Conservation (phyloP, 1,140 invertebrate species). For the Papilio helenus region DNA sequence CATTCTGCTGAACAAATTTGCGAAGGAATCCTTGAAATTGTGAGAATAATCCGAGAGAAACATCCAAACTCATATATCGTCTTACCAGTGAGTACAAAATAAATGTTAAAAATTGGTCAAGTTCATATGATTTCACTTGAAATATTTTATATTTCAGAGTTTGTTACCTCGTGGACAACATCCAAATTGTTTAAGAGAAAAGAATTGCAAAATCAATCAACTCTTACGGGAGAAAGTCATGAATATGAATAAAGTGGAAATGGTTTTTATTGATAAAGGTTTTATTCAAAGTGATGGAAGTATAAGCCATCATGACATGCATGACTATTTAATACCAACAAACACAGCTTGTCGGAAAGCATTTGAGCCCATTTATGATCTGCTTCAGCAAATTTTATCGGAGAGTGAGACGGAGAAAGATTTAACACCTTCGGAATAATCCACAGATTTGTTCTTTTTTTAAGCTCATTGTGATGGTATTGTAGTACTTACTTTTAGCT, state of each 20-base stretch:
- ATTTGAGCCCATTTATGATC: conserved; percentile 91
- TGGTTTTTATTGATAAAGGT: conserved; percentile 89
- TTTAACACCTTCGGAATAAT: conserved; percentile 87
- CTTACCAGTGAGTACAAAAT: conserved; percentile 88
- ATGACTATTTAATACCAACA: conserved; percentile 94
- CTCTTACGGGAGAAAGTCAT: conserved; percentile 85
- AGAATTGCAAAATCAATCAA: conserved; percentile 89
- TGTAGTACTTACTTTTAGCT: conserved; percentile 77
- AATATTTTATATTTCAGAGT: conserved; percentile 85
- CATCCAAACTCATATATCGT: conserved; percentile 91
- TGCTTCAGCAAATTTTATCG: conserved; percentile 88
- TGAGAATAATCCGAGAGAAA: conserved; percentile 88
- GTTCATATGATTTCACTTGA: background rate
- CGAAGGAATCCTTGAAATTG: conserved; percentile 91
- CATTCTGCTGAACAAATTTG: conserved; percentile 90
- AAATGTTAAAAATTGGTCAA: background rate
- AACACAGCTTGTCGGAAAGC: conserved; percentile 92
- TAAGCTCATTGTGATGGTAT: conserved; percentile 76
- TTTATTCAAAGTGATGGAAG: conserved; percentile 90
- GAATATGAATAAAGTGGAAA: conserved; percentile 85
- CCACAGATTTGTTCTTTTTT: conserved; percentile 63
- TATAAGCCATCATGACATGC: conserved; percentile 94
- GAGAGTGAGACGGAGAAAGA: conserved; percentile 89
- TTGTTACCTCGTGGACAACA: conserved; percentile 92
- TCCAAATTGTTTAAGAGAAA: conserved; percentile 90